Evolutionary conservation across 23 tunicate species (phyloP), one percentile per base, ranked within the genome.

Genomic region (Diplosoma virens): DNA sequence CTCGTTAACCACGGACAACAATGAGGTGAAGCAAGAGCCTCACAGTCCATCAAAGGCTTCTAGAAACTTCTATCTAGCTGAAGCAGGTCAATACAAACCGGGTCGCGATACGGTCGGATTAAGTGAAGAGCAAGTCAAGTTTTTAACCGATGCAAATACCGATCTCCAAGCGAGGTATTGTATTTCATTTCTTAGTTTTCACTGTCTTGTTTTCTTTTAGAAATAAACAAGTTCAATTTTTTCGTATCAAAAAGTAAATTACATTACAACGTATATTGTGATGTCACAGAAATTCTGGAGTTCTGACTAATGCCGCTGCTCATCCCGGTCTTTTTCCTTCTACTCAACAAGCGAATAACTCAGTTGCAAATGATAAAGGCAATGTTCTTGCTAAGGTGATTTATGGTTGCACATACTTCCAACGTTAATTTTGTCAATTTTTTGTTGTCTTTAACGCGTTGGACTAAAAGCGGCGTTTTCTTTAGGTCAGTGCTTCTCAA

Each of bases 1-100:
- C 4, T 23, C 74, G 2, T n/a, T 37, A 28, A 6, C 9, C 14
- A 25, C 29, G 70, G 16, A 58, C 35, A 26, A 35, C 18, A 37
- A 27, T 9, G 47, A 46, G 1, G 52, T 79, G 30, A 79, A 79
- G 30, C 76, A 67, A 67, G 84, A 79, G 47, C 84, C 84, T 3
- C 31, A 11, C 26, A 66, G 84, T 66, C 84, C 84, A 1, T 58
- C 35, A 25, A 52, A 27, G 2, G 36, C 84, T 2, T 18, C 21
- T 4, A 18, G 35, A 26, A 33, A 72, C 3, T 48, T 47, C 33
- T 72, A 47, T 33, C 4, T 47, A 18, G 20, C 78, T 4, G 36
- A 2, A 25, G 23, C 45, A 3, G 78, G 9, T 2, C 52, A 18
- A 4, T 21, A 35, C 2, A 18, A 67, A 34, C 11, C 4, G 17